These are phyloP conservation scores for Polypedilum vanderplanki DNA, from an alignment of 1,140 invertebrate species.

Conservation along the genomic window DNA sequence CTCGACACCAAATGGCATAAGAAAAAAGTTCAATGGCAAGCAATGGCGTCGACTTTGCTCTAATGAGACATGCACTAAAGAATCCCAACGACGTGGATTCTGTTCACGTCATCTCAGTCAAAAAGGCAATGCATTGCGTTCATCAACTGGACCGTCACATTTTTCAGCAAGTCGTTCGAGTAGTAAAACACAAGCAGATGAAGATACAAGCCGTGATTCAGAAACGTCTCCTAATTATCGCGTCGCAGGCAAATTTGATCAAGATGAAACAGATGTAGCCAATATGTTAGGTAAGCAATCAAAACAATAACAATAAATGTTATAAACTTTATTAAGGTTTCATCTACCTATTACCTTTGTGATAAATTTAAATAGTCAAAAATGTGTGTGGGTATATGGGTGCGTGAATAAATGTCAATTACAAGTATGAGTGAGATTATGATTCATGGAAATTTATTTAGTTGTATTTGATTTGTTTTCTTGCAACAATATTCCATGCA, in stretches of 20 bases:
- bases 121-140: slow-evolving; percentile 41
- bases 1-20: slow-evolving; percentile 88
- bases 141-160: slow-evolving; percentile 38
- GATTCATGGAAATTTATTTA: too few relatives aligned
- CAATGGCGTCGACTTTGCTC: slow-evolving; percentile 91
- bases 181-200: slow-evolving; percentile 63
- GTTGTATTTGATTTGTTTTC: too few relatives aligned
- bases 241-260: slow-evolving; percentile 72
- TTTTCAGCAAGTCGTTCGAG: slow-evolving; percentile 45
- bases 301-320: background rate
- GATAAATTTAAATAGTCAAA: too few relatives aligned
- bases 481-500: too few relatives aligned
- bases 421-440: too few relatives aligned
- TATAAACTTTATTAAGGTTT: too few relatives aligned
- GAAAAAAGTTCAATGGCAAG: slow-evolving; percentile 99
- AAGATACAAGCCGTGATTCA: slow-evolving; percentile 82
- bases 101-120: slow-evolving; percentile 90
- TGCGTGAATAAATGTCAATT: too few relatives aligned
- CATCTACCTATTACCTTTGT: too few relatives aligned
- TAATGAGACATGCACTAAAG: slow-evolving; percentile 93
- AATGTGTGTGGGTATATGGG: too few relatives aligned
- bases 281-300: slow-evolving; percentile 75
- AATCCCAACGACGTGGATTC: slow-evolving; percentile 92
- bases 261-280: slow-evolving; percentile 92
- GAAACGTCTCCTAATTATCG: slow-evolving; percentile 77